phyloP scores from a whole-genome alignment of 2,113 vertebrate genomes.

The Orcinus orca region DNA sequence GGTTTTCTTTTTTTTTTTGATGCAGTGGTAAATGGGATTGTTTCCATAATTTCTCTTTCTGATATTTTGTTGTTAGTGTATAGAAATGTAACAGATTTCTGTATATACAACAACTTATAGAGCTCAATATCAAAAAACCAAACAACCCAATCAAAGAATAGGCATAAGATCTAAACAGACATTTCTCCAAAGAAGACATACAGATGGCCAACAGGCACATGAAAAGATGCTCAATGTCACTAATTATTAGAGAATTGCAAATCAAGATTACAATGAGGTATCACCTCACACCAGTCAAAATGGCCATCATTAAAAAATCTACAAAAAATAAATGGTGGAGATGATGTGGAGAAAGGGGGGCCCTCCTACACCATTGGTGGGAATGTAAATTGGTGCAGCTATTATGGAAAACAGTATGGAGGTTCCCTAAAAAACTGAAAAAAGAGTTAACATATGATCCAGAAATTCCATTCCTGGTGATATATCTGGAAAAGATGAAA shows the following conservation, averaged over 20 bases:
- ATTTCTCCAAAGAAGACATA: neutral
- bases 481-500: neutral
- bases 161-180: neutral
- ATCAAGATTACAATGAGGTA: neutral
- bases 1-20: neutral
- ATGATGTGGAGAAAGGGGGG: neutral
- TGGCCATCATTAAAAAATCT: neutral
- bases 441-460: neutral
- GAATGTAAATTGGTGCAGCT: neutral
- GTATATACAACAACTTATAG: neutral
- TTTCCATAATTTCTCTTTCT: neutral
- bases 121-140: neutral
- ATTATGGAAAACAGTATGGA: neutral
- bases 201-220: neutral
- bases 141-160: neutral
- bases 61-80: neutral
- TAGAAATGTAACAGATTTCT: neutral
- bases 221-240: neutral
- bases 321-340: neutral
- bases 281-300: neutral
- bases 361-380: neutral
- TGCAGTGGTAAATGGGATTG: neutral
- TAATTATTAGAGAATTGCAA: neutral
- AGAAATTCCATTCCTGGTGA: neutral
- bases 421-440: neutral